A percentile compares a stretch with the other conserved stretches of the same genome.
Evolutionary conservation across 2,888 invertebrate species (phyloP).

Genomic region (Morpho achilles): DNA sequence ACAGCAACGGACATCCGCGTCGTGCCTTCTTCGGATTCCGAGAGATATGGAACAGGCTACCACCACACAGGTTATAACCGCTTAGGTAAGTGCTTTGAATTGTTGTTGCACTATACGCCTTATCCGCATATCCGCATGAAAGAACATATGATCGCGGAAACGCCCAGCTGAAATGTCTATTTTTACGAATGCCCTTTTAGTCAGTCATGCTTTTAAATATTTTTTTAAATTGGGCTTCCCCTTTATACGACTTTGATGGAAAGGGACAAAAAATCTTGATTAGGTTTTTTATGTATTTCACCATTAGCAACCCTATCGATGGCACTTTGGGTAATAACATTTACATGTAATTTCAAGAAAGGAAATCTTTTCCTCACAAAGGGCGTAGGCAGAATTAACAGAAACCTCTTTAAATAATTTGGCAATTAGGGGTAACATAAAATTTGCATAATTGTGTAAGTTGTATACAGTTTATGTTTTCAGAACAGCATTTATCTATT

Average conservation of each 20-base stretch:
- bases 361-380: slow-evolving; percentile 45
- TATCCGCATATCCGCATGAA: too few relatives aligned
- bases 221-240: neutral
- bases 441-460: slow-evolving; percentile 75
- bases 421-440: slow-evolving; percentile 77
- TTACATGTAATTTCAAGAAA: slow-evolving; percentile 65
- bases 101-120: too few relatives aligned
- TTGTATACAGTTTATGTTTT: slow-evolving; percentile 70
- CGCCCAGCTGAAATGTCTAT: too few relatives aligned
- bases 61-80: too few relatives aligned
- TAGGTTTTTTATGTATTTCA: slow-evolving; percentile 46
- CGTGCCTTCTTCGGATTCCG: too few relatives aligned
- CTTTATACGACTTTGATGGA: neutral
- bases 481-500: slow-evolving; percentile 55
- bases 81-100: too few relatives aligned
- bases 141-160: too few relatives aligned
- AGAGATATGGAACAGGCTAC: too few relatives aligned
- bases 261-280: slow-evolving; percentile 35
- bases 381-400: slow-evolving; percentile 57
- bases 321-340: slow-evolving; percentile 55
- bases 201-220: neutral
- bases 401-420: slow-evolving; percentile 77
- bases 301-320: slow-evolving; percentile 53
- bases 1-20: too few relatives aligned
- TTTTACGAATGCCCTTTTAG: neutral